These are phyloP conservation scores for Lepus townsendii DNA, from an alignment of 2,797 vertebrate species.

Conservation along the genomic window DNA sequence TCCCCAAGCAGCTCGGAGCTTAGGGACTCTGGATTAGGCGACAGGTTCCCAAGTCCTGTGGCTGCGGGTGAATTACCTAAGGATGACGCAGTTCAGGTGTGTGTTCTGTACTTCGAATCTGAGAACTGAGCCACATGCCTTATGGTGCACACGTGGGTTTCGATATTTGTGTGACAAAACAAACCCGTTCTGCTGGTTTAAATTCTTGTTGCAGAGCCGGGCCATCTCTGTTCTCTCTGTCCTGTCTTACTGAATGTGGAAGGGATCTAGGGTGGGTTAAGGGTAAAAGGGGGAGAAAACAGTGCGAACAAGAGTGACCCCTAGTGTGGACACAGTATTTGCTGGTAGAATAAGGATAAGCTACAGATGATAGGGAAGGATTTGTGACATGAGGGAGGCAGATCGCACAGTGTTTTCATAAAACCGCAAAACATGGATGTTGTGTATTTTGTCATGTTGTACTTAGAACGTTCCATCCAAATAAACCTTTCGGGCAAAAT, in stretches of 20 bases:
- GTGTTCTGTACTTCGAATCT: background rate
- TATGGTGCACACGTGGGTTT: background rate
- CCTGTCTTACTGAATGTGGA: too few species aligned
- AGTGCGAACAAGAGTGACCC: background rate
- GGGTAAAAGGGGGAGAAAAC: background rate
- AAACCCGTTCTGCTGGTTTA: background rate
- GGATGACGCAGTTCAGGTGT: background rate
- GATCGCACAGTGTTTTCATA: slow-evolving; percentile 38
- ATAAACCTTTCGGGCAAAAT: background rate
- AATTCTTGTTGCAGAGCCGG: background rate
- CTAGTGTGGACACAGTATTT: background rate
- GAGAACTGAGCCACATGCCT: background rate
- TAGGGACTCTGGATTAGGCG: background rate
- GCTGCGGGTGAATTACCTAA: background rate
- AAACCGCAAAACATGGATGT: background rate
- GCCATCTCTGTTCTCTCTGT: background rate
- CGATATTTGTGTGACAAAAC: background rate
- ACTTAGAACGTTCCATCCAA: background rate
- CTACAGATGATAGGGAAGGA: slow-evolving; percentile 57
- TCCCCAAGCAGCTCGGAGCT: background rate
- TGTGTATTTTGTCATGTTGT: background rate
- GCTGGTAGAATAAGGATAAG: background rate
- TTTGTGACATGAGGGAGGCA: slow-evolving; percentile 53
- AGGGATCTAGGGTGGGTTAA: background rate
- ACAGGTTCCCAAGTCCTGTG: background rate